Evolutionary conservation across 2,888 invertebrate species (phyloP).

Genomic region (Thera obeliscata): DNA sequence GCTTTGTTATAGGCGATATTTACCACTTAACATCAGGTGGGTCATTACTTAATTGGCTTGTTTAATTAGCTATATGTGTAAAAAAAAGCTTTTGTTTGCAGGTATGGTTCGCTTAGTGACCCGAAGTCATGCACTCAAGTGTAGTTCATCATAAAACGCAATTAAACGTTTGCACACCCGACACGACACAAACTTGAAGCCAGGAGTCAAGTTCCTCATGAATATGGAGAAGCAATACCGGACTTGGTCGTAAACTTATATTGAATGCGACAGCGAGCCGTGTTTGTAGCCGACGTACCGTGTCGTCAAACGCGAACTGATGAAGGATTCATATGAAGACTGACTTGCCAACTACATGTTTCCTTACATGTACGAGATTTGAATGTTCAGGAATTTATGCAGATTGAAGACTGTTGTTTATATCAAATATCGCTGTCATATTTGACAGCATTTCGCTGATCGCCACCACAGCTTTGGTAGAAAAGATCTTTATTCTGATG

Average conservation of each 20-base stretch:
- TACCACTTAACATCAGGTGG: too few species aligned
- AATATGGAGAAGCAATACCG: conserved; percentile 54
- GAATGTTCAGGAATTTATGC: neutral
- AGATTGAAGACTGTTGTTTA: neutral
- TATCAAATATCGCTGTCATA: too few species aligned
- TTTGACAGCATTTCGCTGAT: too few species aligned
- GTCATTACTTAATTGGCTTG: too few species aligned
- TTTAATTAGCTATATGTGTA: neutral
- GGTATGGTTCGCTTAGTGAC: neutral
- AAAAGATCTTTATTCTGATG: too few species aligned
- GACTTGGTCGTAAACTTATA: conserved; percentile 54
- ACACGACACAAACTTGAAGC: conserved; percentile 29
- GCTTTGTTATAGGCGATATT: too few species aligned
- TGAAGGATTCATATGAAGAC: conserved; percentile 31
- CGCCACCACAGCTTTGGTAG: too few species aligned
- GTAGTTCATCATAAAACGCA: conserved; percentile 13
- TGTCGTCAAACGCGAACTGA: conserved; percentile 24
- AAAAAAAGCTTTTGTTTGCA: neutral
- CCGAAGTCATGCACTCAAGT: neutral
- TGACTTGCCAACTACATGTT: neutral
- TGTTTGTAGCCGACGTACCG: conserved; percentile 11
- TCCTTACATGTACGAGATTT: neutral
- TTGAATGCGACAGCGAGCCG: conserved; percentile 46
- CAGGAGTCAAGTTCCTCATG: conserved; percentile 50
- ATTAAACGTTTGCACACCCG: conserved; percentile 17